phyloP scores from a whole-genome alignment of 2,113 vertebrate species.

The Talpa occidentalis region DNA sequence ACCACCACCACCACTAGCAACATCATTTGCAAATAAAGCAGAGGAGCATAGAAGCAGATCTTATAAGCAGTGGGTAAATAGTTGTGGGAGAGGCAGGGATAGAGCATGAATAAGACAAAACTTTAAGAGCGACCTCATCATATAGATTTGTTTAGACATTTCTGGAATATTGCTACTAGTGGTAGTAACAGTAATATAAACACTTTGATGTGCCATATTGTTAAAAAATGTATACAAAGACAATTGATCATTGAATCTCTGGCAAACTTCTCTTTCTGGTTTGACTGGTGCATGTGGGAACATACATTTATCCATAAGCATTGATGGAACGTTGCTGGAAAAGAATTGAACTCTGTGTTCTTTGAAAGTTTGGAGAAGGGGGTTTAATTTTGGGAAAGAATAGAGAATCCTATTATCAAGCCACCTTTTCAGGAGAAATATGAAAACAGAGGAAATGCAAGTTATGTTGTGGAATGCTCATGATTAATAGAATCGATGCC shows the following conservation, averaged over 20 bases:
- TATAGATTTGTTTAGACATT: constrained; percentile 9
- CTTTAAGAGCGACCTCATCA: background rate
- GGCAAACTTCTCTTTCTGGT: background rate
- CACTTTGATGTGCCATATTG: background rate
- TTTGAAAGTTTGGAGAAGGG: background rate
- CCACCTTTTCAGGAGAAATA: background rate
- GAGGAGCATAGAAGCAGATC: background rate
- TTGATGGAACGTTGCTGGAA: background rate
- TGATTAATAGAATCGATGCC: background rate
- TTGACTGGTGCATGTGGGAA: background rate
- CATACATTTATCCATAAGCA: background rate
- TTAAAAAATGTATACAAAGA: background rate
- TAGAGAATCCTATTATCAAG: background rate
- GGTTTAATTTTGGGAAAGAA: background rate
- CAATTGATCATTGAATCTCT: background rate
- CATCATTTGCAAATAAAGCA: background rate
- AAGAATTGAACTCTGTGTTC: background rate
- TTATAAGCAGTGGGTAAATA: background rate
- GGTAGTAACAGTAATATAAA: background rate
- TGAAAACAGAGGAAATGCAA: background rate
- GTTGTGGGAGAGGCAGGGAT: background rate
- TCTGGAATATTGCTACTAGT: background rate
- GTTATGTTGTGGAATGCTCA: background rate
- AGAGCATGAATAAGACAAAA: background rate
- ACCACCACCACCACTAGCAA: background rate